Base-by-base conservation (phyloP, 2,888 invertebrate species). In the Iselma pallidipennis region DNA sequence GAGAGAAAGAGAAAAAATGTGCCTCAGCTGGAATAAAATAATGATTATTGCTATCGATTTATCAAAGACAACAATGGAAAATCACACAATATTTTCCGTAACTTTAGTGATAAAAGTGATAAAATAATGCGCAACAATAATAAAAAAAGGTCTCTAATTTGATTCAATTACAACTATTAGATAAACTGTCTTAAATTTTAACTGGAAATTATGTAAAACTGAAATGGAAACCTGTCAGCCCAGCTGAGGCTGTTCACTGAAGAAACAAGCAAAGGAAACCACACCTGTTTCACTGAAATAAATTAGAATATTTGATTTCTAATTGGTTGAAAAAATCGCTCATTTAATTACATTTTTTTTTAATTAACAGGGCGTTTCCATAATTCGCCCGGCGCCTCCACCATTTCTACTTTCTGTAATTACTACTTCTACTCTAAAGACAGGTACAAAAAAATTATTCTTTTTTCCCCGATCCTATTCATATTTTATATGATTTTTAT, bases 21-120 rank as follows among this genome's bases (percentile, higher is more conserved):
- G 50, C 45, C 51, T 23, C 58, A 56, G 48, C 63, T 63, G 59
- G 2, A 62, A 62, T 26, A 55, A 59, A 25, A 45, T 45, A 45
- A 45, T 45, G 1, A 45, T 45, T 45, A 45, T 10, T 45, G 2
- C 23, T 23, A 45, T 23, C 45, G 45, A 42, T 19, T 42, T 42
- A 9, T 9, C 19, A 9, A 42, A 45, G 4, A 45, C 16, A 37
- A 16, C 2, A n/a, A 9, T 14, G 16, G 16, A 16, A 16, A 7
- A 9, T 19, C 42, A 4, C 10, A 6, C 19, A 33, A n/a, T 14
- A 33, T 33, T n/a, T n/a, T n/a, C n/a, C n/a, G n/a, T n/a, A n/a
- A n/a, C n/a, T n/a, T n/a, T n/a, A n/a, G n/a, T n/a, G n/a, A n/a
- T 16, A 16, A 37, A 6, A 37, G 12, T n/a, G 12, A 33, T 2